Evolutionary conservation across 1,140 invertebrate genomes (phyloP).

Genomic region (Olivierus martensii): DNA sequence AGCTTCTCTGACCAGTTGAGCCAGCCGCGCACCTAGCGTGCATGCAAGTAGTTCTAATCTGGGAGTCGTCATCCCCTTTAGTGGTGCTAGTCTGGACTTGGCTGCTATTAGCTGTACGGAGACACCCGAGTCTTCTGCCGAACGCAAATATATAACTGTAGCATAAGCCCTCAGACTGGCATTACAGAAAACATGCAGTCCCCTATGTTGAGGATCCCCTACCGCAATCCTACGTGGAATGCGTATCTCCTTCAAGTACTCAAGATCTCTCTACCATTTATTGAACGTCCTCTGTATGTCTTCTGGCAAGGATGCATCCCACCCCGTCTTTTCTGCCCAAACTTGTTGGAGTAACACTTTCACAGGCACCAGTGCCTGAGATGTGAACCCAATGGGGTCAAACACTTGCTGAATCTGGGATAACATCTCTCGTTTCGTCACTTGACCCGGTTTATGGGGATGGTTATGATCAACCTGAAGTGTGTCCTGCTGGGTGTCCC

Average conservation of each 20-base stretch:
- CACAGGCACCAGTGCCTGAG: background rate
- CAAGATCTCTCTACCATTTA: background rate
- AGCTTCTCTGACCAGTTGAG: too few relatives aligned
- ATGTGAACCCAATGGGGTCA: background rate
- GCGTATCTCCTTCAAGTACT: too few relatives aligned
- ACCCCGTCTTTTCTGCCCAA: slow-evolving; percentile 4
- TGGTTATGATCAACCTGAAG: background rate
- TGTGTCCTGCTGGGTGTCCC: background rate
- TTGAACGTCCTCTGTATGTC: background rate
- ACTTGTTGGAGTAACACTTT: slow-evolving; percentile 6
- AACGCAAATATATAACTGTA: too few relatives aligned
- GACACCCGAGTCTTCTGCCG: too few relatives aligned
- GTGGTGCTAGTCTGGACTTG: background rate
- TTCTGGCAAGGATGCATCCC: background rate
- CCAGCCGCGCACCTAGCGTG: background rate
- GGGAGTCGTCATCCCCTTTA: background rate
- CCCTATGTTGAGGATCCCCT: too few relatives aligned
- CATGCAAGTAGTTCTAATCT: background rate
- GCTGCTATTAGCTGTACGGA: background rate
- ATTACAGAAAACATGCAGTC: too few relatives aligned
- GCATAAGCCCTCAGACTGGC: too few relatives aligned
- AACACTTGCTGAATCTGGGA: background rate
- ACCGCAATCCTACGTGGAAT: too few relatives aligned
- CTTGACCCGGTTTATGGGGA: background rate
- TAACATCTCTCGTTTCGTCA: slow-evolving; percentile 2